These are phyloP conservation scores for Pygoscelis adeliae DNA, from an alignment of 2,113 vertebrate genomes.

Conservation along the genomic window DNA sequence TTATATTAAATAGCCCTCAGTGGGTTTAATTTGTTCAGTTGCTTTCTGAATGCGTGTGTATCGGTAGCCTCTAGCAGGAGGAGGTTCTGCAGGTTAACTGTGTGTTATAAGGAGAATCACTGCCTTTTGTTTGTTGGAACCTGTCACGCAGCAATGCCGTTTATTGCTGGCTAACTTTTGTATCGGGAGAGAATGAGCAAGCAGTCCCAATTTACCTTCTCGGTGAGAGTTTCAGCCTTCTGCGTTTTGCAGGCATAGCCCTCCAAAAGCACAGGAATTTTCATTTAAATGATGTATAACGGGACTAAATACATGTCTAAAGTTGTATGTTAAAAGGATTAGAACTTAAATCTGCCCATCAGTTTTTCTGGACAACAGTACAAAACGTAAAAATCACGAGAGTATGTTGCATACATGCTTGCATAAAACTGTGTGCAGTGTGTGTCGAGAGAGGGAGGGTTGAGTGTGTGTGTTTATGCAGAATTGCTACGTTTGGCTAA, in stretches of 20 bases:
- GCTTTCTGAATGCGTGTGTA: background rate
- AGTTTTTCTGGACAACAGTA: background rate
- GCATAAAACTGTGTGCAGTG: background rate
- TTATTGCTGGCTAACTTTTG: background rate
- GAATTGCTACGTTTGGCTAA: background rate
- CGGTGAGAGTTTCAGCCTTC: background rate
- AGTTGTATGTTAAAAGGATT: background rate
- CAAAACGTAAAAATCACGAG: background rate
- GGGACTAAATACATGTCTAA: background rate
- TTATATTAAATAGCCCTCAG: background rate
- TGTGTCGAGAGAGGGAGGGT: background rate
- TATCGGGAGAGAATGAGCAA: background rate
- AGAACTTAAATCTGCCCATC: background rate
- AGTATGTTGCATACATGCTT: fast-evolving
- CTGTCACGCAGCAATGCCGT: background rate
- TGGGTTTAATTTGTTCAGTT: background rate
- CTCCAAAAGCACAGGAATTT: background rate
- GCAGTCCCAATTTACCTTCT: background rate
- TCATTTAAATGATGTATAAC: background rate
- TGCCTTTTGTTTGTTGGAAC: background rate
- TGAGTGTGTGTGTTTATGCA: background rate
- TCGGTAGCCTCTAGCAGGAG: background rate
- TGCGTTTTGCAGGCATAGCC: background rate
- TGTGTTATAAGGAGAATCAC: background rate
- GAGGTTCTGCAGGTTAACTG: background rate